A percentile compares a stretch with the other conserved stretches of the same genome.
Evolutionary conservation across 2,797 vertebrate species (phyloP).

Genomic region (Mormyrus proboscirostris): DNA sequence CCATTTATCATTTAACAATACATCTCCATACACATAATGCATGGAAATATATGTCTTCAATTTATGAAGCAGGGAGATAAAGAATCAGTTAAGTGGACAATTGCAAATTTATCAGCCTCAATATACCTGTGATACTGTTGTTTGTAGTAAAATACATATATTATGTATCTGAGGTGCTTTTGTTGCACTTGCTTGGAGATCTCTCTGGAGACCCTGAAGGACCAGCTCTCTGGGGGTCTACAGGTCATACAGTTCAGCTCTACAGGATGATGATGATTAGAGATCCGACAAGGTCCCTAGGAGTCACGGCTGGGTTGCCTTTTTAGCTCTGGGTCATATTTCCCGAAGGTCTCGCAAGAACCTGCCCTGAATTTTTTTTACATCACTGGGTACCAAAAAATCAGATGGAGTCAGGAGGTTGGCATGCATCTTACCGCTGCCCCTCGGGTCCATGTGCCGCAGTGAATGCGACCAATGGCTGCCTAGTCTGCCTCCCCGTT

Average conservation of each 20-base stretch:
- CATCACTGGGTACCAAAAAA: neutral
- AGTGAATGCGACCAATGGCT: neutral
- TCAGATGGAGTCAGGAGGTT: neutral
- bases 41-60: neutral
- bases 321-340: neutral
- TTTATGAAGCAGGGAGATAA: neutral
- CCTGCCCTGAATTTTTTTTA: neutral
- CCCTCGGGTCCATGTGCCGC: neutral
- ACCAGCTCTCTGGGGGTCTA: neutral
- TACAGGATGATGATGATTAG: neutral
- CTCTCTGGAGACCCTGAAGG: neutral
- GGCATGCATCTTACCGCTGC: neutral
- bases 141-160: neutral
- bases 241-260: neutral
- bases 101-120: neutral
- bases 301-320: neutral
- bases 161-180: constrained; percentile 21
- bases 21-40: neutral
- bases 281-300: neutral
- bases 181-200: neutral
- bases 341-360: neutral
- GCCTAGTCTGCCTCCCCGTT: neutral
- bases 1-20: constrained; percentile 17
- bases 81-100: neutral
- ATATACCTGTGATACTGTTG: neutral